Base-by-base conservation (phyloP, 35 echinoderm and acorn worm species). In the Acanthaster planci region DNA sequence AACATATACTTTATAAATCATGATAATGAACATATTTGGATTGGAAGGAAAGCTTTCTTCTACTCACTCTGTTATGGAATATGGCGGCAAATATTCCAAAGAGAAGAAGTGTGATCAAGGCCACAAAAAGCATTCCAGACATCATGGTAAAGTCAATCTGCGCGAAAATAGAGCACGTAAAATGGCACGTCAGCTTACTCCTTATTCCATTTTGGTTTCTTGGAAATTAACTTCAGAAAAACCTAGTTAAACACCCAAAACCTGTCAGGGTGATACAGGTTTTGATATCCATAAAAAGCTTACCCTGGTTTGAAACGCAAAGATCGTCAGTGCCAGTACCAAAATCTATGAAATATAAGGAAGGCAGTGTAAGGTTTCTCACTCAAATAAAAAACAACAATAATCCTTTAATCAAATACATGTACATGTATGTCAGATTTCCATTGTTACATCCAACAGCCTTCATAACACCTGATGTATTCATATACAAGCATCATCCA, bases 221-320 rank as follows among this genome's bases (percentile, higher is more conserved):
- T n/a, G n/a, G n/a, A n/a, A n/a, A n/a, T n/a, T n/a, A n/a, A n/a
- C n/a, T n/a, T n/a, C n/a, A n/a, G n/a, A n/a, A n/a, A n/a, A n/a
- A n/a, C n/a, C n/a, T n/a, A n/a, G n/a, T n/a, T n/a, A n/a, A n/a
- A n/a, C n/a, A n/a, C n/a, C n/a, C n/a, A n/a, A n/a, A n/a, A n/a
- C n/a, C n/a, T n/a, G n/a, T n/a, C n/a, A n/a, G n/a, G n/a, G n/a
- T n/a, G n/a, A n/a, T n/a, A n/a, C n/a, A n/a, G n/a, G n/a, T 39
- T 7, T 37, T 4, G 77, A 35, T 79, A 35, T 21, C 2, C 6
- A 22, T n/a, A 60, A 34, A 77, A 30, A 40, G 82, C 90, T 81
- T 85, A 97, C 94, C 90, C 85, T 97, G 1, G 94, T 97, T 87
- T 97, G 94, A 76, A 97, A 97, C 0, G 94, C 94, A 90, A 97